Conservation (phyloP, 2,888 invertebrate genomes). For the Nasonia oneida region DNA sequence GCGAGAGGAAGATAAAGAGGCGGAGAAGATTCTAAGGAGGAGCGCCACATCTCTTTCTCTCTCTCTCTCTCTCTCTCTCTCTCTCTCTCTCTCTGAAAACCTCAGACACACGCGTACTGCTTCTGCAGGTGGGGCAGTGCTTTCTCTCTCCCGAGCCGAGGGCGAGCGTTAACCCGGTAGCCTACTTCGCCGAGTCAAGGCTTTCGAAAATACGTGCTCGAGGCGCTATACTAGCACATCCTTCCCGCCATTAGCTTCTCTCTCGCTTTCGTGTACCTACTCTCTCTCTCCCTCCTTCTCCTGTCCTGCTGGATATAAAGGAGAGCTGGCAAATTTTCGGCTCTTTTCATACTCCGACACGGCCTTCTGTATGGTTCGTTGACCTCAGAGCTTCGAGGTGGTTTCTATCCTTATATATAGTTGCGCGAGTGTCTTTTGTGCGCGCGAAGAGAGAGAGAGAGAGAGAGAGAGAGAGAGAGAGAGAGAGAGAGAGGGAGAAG, state of each 20-base stretch:
- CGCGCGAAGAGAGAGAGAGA: neutral
- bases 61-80: too few relatives aligned
- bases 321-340: neutral
- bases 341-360: neutral
- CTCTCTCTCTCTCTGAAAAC: neutral
- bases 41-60: neutral
- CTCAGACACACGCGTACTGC: neutral
- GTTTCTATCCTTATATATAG: neutral
- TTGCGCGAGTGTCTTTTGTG: neutral
- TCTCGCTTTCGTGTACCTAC: constrained; percentile 1
- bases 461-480: too few relatives aligned
- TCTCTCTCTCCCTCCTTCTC: neutral
- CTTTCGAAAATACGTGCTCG: constrained; percentile 75
- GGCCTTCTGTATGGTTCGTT: neutral
- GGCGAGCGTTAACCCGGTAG: constrained; percentile 75
- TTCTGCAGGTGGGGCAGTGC: constrained; percentile 6
- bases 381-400: neutral
- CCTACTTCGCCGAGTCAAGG: constrained; percentile 73
- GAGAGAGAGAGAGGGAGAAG: too few relatives aligned
- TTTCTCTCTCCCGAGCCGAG: constrained; percentile 57
- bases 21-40: neutral
- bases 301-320: neutral
- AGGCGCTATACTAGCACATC: neutral
- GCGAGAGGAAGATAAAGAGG: too few relatives aligned
- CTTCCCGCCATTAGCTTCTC: constrained; percentile 42